A percentile compares a stretch with the other conserved stretches of the same genome.
These are phyloP conservation scores for Ciconia maguari DNA, from an alignment of 2,113 vertebrate species.

Conservation along the genomic window DNA sequence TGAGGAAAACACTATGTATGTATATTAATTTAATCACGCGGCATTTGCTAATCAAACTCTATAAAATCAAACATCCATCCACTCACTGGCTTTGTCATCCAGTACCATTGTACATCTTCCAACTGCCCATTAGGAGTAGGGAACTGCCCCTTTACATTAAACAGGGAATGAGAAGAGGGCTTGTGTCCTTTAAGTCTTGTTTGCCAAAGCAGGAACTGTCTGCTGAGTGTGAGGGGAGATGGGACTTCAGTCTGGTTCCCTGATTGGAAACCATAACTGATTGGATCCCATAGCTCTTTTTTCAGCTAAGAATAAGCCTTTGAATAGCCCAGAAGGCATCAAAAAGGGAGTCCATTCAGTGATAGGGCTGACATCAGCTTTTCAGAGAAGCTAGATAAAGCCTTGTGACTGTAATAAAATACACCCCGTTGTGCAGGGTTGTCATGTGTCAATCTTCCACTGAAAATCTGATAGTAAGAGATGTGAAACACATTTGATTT, in stretches of 20 bases:
- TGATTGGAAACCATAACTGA: background rate
- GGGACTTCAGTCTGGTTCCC: background rate
- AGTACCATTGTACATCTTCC: background rate
- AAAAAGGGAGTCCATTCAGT: background rate
- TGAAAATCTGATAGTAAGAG: background rate
- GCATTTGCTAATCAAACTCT: background rate
- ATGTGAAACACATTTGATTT: background rate
- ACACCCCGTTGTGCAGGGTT: background rate
- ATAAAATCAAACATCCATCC: background rate
- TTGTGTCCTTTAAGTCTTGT: background rate
- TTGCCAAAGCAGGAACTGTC: background rate
- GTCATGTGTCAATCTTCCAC: background rate
- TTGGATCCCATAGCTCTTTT: background rate
- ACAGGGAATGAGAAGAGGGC: background rate
- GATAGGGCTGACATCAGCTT: background rate
- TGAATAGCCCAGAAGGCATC: background rate
- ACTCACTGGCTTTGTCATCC: background rate
- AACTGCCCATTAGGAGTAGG: background rate
- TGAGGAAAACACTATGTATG: conserved; percentile 79
- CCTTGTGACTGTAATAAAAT: conserved; percentile 22
- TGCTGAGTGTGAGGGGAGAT: background rate
- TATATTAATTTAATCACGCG: background rate
- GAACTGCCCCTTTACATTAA: background rate
- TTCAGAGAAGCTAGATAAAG: background rate
- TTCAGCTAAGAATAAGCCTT: background rate